Percentiles rank a stretch among this genome's conserved stretches.
Conservation (phyloP, 2,797 vertebrate genomes). For the Propithecus perrieri region DNA sequence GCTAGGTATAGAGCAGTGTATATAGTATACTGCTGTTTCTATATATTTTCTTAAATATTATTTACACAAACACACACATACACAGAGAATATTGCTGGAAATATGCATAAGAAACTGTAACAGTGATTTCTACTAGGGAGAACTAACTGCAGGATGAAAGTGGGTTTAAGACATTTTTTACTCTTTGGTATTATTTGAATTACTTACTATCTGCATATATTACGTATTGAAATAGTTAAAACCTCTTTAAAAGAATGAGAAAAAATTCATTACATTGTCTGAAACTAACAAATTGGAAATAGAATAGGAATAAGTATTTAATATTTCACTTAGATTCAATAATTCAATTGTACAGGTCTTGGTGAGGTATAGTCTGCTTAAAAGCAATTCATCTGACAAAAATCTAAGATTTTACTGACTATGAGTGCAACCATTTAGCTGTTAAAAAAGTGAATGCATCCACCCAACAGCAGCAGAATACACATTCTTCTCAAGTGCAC, state of each 20-base stretch:
- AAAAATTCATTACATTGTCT: slow-evolving; percentile 6
- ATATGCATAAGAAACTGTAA: neutral
- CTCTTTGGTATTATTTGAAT: slow-evolving; percentile 8
- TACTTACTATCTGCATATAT: neutral
- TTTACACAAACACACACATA: neutral
- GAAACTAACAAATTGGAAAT: slow-evolving; percentile 26
- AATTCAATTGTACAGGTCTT: slow-evolving; percentile 26
- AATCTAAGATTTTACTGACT: slow-evolving; percentile 5
- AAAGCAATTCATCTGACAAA: slow-evolving; percentile 30
- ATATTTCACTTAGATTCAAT: slow-evolving; percentile 42
- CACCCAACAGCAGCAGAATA: neutral
- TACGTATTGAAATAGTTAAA: slow-evolving; percentile 25
- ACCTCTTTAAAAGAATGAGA: neutral
- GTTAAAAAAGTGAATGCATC: neutral
- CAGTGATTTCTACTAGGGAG: neutral
- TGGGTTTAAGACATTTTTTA: neutral
- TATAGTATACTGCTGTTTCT: neutral
- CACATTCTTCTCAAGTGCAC: neutral
- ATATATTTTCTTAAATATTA: neutral
- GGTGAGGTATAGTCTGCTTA: neutral
- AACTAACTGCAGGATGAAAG: neutral
- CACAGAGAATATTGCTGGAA: neutral
- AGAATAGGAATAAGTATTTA: slow-evolving; percentile 47
- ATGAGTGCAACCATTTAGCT: neutral
- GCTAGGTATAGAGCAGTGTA: neutral